Evolutionary conservation across 2,888 invertebrate species (phyloP), one percentile per base, ranked within the genome.

Genomic region (Eurytoma californica): DNA sequence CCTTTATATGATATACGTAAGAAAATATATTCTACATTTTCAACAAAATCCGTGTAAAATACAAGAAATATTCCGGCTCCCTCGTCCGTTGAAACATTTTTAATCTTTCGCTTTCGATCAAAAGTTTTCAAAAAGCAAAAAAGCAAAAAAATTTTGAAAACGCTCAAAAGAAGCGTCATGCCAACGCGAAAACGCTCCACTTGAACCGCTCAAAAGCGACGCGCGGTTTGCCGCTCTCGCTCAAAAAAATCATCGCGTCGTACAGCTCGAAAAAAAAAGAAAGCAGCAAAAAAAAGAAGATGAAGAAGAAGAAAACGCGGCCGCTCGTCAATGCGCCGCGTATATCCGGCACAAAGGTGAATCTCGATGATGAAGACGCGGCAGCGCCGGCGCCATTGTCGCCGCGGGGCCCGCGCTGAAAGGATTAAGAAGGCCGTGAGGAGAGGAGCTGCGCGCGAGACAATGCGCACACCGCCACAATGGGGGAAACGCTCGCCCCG

Each of bases 391-490:
- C 5, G 16, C 51, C 39, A 74, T 79, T 74, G 70, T 67, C 57
- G 14, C 60, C 47, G 16, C 55, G 55, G 60, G 55, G 53, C 66
- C 72, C 55, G 60, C 39, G 39, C 39, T 75, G 75, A 72, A 79
- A 79, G 67, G 75, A 79, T 79, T 79, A 79, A 79, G 79, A 75
- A 79, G 72, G 66, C 72, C 75, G 72, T 55, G 74, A 63, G 57
- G 55, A 72, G 60, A 74, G 75, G 70, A 70, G 58, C 65, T 47
- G 49, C 20, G 60, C 49, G 47, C 65, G 20, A 3, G 47, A 78
- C 78, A 78, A 72, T 78, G 61, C 47, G 66, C 68, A 63, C 53
- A 49, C 63, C 47, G 49, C 16, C 20, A 78, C 73, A 78, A 78
- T 67, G 20, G 51, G 24, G 67, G 60, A 53, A 60, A 51, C 39